Base-by-base conservation (phyloP, 2,888 invertebrate species). In the Meteorus cinctellus region DNA sequence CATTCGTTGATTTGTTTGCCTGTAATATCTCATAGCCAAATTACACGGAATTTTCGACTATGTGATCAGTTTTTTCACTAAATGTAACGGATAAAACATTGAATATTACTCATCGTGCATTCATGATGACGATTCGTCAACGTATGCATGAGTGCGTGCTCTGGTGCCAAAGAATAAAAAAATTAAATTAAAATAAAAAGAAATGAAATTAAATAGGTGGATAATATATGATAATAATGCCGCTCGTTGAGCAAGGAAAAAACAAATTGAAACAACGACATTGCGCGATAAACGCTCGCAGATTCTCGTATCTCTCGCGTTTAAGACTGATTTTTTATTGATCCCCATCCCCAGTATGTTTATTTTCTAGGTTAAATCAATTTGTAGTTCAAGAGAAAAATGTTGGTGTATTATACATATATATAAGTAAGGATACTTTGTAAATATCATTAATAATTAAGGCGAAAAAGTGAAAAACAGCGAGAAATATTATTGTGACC, bases 271-370 rank as follows among this genome's bases (percentile, higher is more conserved):
- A 82, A 78, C 84, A 84, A 86, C 85, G 84, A 86, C 76, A 55
- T 8, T 55, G 55, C 10, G 74, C 79, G 78, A 80, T 77, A 75
- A 82, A 79, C 74, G 80, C 79, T 77, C 79, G 79, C 55, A 55
- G 19, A 78, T 78, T 72, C 80, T 81, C 78, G 78, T 80, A 82
- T 85, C 81, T 83, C 83, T 84, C 82, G 79, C 76, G 81, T 81
- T 80, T 75, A 87, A 87, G 87, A 87, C 87, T 87, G 87, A 87
- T 87, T 87, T 87, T 87, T 85, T 85, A 86, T 78, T 70, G 73
- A 76, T 67, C 55, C 63, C 34, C n/a, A 24, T 24, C 24, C 24
- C 24, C 24, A 24, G 45, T 63, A 74, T 72, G 69, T 75, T 75
- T 75, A 71, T 75, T 75, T 71, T 75, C 78, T 73, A 48, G 48